Percentiles rank a stretch among this genome's conserved stretches.
Evolutionary conservation across 2,113 vertebrate species (phyloP).

Genomic region (Epinephelus fuscoguttatus): DNA sequence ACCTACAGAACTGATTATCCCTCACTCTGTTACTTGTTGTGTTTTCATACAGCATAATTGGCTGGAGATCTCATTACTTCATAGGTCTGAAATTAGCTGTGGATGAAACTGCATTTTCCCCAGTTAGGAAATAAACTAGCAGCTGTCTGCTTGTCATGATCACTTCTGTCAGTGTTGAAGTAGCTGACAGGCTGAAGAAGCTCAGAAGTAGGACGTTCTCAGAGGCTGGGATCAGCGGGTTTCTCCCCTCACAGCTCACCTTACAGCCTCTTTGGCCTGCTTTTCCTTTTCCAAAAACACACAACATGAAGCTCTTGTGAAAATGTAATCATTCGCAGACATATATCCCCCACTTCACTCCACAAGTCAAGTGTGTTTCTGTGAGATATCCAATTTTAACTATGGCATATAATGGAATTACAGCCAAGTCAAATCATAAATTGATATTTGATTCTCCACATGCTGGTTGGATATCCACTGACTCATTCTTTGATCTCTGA

Average conservation of each 20-base stretch:
- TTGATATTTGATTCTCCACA: not conserved
- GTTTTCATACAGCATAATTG: not conserved
- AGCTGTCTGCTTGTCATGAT: not conserved
- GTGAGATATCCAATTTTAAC: not conserved
- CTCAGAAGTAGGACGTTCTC: not conserved
- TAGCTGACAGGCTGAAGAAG: not conserved
- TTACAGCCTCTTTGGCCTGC: not conserved
- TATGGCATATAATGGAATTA: not conserved
- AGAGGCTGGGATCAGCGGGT: not conserved
- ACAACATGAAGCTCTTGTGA: not conserved
- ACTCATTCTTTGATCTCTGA: not conserved
- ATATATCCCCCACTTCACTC: not conserved
- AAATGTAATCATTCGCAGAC: not conserved
- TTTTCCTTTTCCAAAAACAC: not conserved
- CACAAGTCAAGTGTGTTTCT: not conserved
- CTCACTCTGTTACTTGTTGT: not conserved
- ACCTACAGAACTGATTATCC: not conserved
- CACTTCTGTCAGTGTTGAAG: not conserved
- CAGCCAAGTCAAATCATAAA: not conserved
- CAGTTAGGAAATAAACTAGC: not conserved
- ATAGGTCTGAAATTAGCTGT: not conserved
- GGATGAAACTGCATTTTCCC: not conserved
- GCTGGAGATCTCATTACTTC: not conserved
- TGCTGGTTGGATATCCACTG: not conserved
- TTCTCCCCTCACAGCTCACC: not conserved